Conservation (phyloP, 1,140 invertebrate genomes). For the Nephotettix cincticeps region DNA sequence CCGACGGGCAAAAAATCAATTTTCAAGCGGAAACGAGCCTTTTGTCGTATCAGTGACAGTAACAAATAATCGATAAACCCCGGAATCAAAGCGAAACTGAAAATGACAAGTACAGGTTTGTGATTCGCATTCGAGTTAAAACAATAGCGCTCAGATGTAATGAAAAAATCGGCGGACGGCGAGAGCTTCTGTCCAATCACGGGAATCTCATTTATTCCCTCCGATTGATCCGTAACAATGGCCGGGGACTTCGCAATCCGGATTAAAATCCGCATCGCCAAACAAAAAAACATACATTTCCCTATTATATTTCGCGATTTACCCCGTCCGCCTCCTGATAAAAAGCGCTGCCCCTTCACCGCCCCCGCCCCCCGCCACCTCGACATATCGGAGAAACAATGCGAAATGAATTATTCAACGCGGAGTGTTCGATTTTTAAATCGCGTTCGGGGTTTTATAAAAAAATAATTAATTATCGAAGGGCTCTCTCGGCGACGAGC, state of each 20-base stretch:
- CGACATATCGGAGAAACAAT: slow-evolving; percentile 15
- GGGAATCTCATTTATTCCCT: slow-evolving; percentile 26
- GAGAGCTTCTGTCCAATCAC: slow-evolving; percentile 17
- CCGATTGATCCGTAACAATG: slow-evolving; percentile 26
- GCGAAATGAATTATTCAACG: slow-evolving; percentile 26
- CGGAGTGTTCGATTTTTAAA: slow-evolving; percentile 24
- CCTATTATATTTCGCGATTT: slow-evolving; percentile 22
- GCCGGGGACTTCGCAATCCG: slow-evolving; percentile 17
- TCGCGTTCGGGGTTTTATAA: slow-evolving; percentile 25
- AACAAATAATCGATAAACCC: slow-evolving; percentile 13
- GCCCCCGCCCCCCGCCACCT: not conserved
- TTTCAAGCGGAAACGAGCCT: slow-evolving; percentile 12
- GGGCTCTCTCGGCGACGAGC: slow-evolving; percentile 10
- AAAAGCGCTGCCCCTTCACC: not conserved
- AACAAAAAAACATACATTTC: slow-evolving; percentile 23
- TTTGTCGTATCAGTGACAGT: slow-evolving; percentile 19
- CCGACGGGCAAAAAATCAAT: not conserved
- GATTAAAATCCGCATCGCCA: slow-evolving; percentile 21
- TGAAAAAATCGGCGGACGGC: slow-evolving; percentile 20
- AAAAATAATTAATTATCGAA: slow-evolving; percentile 28
- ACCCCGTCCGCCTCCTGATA: slow-evolving; percentile 1
- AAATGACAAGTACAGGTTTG: slow-evolving; percentile 24
- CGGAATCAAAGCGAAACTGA: slow-evolving; percentile 22
- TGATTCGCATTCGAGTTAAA: slow-evolving; percentile 24
- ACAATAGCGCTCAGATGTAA: slow-evolving; percentile 25